These are phyloP conservation scores for Poeciliopsis occidentalis DNA, from an alignment of 2,113 vertebrate genomes.

Conservation along the genomic window DNA sequence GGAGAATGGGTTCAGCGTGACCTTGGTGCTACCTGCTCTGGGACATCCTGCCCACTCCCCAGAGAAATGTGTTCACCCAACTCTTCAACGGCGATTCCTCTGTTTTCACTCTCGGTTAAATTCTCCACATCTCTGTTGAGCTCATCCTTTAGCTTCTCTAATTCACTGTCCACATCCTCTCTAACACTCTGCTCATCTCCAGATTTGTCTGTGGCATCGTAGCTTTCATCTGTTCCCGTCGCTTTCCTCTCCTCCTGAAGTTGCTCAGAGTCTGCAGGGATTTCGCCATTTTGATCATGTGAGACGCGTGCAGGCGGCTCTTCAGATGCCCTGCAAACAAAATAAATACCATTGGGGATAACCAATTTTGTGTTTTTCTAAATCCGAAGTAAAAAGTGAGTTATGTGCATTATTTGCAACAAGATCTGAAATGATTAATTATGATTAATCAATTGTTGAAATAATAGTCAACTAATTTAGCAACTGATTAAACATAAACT, in stretches of 20 bases:
- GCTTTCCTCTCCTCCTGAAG: not conserved
- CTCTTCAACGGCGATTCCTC: slow-evolving; percentile 36
- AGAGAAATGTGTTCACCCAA: slow-evolving; percentile 48
- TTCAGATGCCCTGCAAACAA: slow-evolving; percentile 4
- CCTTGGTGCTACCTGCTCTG: slow-evolving; percentile 4
- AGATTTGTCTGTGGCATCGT: not conserved
- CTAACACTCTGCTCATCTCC: not conserved
- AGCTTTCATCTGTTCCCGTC: not conserved
- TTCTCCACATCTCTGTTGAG: slow-evolving; percentile 9
- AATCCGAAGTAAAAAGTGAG: too few relatives aligned
- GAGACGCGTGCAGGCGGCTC: slow-evolving; percentile 3
- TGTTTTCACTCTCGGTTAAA: not conserved
- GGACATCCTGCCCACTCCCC: not conserved
- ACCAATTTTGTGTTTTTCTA: too few relatives aligned
- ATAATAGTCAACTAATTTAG: too few relatives aligned
- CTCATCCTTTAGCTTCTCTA: slow-evolving; percentile 7
- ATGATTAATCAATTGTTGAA: too few relatives aligned
- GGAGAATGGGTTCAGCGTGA: not conserved
- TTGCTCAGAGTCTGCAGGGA: slow-evolving; percentile 1
- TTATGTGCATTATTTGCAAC: too few relatives aligned
- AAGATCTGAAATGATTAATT: too few relatives aligned
- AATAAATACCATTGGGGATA: not conserved
- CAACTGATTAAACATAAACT: too few relatives aligned
- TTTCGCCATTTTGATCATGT: slow-evolving; percentile 8
- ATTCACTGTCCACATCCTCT: not conserved